Evolutionary conservation across 2,888 invertebrate genomes (phyloP).

Genomic region (Crematogaster levior): DNA sequence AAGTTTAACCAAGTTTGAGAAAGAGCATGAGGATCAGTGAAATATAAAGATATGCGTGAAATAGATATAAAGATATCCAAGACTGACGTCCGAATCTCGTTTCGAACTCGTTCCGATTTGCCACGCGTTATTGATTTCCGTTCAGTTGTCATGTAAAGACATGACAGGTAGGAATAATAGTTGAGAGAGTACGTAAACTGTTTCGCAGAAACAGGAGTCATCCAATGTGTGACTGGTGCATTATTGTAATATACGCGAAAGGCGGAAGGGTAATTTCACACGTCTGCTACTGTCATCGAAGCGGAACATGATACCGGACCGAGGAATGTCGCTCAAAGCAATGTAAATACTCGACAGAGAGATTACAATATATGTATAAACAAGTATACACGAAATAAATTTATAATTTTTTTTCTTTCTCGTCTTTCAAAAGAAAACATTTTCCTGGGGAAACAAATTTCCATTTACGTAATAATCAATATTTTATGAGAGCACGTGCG

Average conservation of each 20-base stretch:
- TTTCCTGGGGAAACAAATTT: neutral
- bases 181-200: slow-evolving; percentile 27
- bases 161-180: slow-evolving; percentile 48
- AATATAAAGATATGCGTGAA: neutral
- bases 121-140: slow-evolving; percentile 38
- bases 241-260: slow-evolving; percentile 38
- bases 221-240: slow-evolving; percentile 39
- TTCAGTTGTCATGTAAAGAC: slow-evolving; percentile 41
- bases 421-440: neutral
- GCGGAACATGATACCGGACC: slow-evolving; percentile 12
- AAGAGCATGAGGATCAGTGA: neutral
- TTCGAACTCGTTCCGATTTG: slow-evolving; percentile 28
- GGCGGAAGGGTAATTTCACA: slow-evolving; percentile 36
- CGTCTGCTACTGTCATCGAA: slow-evolving; percentile 34
- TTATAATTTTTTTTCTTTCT: neutral
- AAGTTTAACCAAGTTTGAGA: neutral
- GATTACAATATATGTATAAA: neutral
- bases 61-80: neutral
- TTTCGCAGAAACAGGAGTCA: slow-evolving; percentile 36
- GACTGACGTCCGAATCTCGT: neutral
- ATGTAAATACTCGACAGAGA: neutral
- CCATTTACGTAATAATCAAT: neutral
- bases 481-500: neutral
- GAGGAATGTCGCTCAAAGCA: neutral
- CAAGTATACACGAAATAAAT: neutral